Conservation (phyloP, 2,797 vertebrate genomes). For the Apodemus agrarius region DNA sequence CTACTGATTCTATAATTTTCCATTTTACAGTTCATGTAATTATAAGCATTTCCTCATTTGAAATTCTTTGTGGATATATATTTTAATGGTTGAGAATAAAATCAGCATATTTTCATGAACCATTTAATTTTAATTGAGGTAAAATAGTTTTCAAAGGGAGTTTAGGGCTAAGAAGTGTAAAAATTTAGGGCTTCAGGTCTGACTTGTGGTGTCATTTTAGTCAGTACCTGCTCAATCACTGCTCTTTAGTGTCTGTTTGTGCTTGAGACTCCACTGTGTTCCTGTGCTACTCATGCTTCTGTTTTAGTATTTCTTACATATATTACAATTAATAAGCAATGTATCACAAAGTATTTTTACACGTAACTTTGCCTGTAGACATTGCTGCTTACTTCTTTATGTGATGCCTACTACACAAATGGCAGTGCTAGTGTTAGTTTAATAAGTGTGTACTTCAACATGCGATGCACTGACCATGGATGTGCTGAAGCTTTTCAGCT, state of each 20-base stretch:
- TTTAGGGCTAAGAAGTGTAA: not conserved
- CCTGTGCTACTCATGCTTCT: not conserved
- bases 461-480: not conserved
- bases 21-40: not conserved
- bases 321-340: not conserved
- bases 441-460: not conserved
- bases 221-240: not conserved
- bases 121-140: not conserved
- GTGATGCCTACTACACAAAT: fast-evolving
- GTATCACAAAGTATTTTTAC: not conserved
- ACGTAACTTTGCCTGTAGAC: not conserved
- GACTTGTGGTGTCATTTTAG: not conserved
- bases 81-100: not conserved
- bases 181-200: not conserved
- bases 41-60: not conserved
- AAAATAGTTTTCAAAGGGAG: not conserved
- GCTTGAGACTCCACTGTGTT: not conserved
- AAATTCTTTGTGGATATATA: not conserved
- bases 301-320: not conserved
- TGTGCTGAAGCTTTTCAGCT: not conserved
- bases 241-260: not conserved
- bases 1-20: not conserved
- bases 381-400: not conserved
- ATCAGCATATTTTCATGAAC: not conserved
- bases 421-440: not conserved